A percentile compares a stretch with the other conserved stretches of the same genome.
phyloP scores from a whole-genome alignment of 2,888 invertebrate species.

The Bedellia somnulentella region DNA sequence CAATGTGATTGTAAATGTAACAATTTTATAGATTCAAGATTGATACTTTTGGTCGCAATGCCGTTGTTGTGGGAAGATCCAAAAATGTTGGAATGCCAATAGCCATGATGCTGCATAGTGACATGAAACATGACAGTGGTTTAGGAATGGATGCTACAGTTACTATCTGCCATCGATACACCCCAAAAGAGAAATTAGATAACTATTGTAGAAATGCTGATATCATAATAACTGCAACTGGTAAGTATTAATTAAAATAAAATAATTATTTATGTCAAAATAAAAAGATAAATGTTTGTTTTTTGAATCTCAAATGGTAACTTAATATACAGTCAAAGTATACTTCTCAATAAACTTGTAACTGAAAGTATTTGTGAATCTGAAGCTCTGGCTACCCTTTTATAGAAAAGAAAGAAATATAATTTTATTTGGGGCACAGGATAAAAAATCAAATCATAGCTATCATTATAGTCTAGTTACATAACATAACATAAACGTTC shows the following conservation, averaged over 20 bases:
- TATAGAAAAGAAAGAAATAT: too few species aligned
- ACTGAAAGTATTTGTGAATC: too few species aligned
- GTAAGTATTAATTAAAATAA: slow-evolving; percentile 34
- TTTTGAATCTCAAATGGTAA: too few species aligned
- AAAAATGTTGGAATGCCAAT: slow-evolving; percentile 93
- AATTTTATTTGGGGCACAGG: too few species aligned
- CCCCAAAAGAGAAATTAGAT: slow-evolving; percentile 75
- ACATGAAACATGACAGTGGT: slow-evolving; percentile 66
- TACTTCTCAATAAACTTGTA: too few species aligned
- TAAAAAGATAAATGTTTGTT: too few species aligned
- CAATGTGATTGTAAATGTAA: not conserved
- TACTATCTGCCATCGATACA: slow-evolving; percentile 86
- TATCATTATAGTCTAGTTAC: too few species aligned
- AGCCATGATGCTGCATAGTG: slow-evolving; percentile 80
- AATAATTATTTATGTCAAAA: too few species aligned
- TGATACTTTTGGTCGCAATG: slow-evolving; percentile 82
- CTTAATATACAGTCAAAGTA: too few species aligned
- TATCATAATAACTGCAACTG: slow-evolving; percentile 76
- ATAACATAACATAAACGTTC: too few species aligned
- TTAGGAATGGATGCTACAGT: slow-evolving; percentile 84
- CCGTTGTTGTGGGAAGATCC: slow-evolving; percentile 86
- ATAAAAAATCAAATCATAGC: too few species aligned
- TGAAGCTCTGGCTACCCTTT: too few species aligned
- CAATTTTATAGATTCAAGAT: slow-evolving; percentile 44
- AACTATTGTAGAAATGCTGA: slow-evolving; percentile 73